Base-by-base conservation (phyloP, 2,888 invertebrate genomes). In the Lottia scabra region DNA sequence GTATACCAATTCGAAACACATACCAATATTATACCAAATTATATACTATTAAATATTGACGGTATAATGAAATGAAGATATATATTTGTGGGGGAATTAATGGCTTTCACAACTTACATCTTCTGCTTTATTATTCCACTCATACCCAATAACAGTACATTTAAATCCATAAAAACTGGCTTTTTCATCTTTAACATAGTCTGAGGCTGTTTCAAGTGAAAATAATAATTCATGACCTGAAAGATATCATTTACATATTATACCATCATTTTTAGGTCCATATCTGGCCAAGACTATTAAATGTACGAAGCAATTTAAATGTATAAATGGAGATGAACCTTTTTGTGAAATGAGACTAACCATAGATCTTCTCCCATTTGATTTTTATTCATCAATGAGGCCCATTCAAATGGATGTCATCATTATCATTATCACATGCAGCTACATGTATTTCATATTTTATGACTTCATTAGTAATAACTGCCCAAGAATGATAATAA, bases 141-240 rank as follows among this genome's bases (percentile, higher is more conserved):
- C 87, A 90, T 91, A 90, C 92, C 93, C 93, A 93, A 96, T 89
- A 93, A 97, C 90, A 93, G 96, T 75, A 94, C 97, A 85, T 93
- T 95, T 91, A 94, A 98, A 81, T 92, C 95, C 94, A 88, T 93
- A 96, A 75, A 93, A 93, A 85, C 93, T 93, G 0, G 93, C 93
- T 84, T 94, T 94, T 80, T 96, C 97, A 90, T 96, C 96, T 85
- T 95, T 96, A 75, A 96, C 93, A 89, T 98, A 98, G 89, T 98
- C 95, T 0, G 98, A 95, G 0, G 98, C 96, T 0, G 98, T 98
- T 91, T 99, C 98, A 86, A 99, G 88, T 0, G 97, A 97, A 89
- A 99, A 97, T 84, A 97, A 93, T 0, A 98, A 94, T 91, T 97
- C 96, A 88, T 97, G 96, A 23, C 97, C 98, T 92, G 82, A 30